Evolutionary conservation across 2,113 vertebrate genomes (phyloP).

Genomic region (Pogonocichla stellata): DNA sequence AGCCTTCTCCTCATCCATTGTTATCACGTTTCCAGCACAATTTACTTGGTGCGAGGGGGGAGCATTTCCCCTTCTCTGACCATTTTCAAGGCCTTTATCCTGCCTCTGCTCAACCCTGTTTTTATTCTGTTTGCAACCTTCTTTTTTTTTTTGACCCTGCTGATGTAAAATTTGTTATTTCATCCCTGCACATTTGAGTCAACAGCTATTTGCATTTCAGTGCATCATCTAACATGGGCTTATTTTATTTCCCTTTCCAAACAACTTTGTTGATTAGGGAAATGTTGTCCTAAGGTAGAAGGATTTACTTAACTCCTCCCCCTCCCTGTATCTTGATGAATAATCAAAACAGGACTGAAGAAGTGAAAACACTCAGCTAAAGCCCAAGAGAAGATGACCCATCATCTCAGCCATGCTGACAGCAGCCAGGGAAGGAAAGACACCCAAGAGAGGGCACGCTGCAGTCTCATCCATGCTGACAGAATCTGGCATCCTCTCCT

Average conservation of each 20-base stretch:
- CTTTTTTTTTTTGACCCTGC: neutral
- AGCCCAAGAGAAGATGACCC: neutral
- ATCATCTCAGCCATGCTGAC: neutral
- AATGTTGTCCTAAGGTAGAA: neutral
- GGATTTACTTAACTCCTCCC: neutral
- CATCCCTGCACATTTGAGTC: neutral
- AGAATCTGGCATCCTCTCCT: neutral
- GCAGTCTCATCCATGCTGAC: neutral
- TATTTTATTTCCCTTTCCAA: neutral
- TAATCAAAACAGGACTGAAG: neutral
- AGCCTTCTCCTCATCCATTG: neutral
- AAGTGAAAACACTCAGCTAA: neutral
- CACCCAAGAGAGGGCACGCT: neutral
- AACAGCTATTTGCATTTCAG: slow-evolving; percentile 5
- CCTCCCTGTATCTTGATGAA: neutral
- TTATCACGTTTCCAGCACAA: neutral
- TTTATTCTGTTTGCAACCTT: neutral
- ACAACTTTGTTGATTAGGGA: neutral
- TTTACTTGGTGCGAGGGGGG: accelerated
- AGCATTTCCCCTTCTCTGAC: neutral
- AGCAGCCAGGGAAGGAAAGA: neutral
- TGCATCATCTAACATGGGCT: neutral
- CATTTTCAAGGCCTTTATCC: neutral
- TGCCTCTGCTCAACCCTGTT: neutral
- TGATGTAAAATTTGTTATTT: neutral